These are phyloP conservation scores for Dorcus hopei DNA, from an alignment of 2,888 invertebrate species.

Conservation along the genomic window DNA sequence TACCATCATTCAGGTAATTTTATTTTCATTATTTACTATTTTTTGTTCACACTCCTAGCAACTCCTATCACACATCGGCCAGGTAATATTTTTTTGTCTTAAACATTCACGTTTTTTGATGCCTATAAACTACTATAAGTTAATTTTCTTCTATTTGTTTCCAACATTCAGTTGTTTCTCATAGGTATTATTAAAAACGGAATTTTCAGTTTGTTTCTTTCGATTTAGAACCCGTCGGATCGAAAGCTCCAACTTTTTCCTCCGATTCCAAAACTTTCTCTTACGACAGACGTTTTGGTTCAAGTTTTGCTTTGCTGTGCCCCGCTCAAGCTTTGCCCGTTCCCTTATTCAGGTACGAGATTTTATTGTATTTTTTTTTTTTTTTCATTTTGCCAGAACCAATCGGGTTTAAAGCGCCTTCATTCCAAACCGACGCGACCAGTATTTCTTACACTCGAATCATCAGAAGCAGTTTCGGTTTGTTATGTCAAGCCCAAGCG, in stretches of 20 bases:
- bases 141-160: not conserved
- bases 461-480: slow-evolving; percentile 57
- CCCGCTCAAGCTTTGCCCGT: slow-evolving; percentile 74
- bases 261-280: slow-evolving; percentile 52
- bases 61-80: not conserved
- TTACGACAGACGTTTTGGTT: slow-evolving; percentile 61
- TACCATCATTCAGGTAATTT: slow-evolving; percentile 68
- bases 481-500: slow-evolving; percentile 70
- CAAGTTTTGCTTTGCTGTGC: slow-evolving; percentile 67
- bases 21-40: slow-evolving; percentile 50
- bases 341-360: slow-evolving; percentile 36
- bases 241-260: slow-evolving; percentile 52
- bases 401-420: slow-evolving; percentile 61
- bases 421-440: slow-evolving; percentile 61
- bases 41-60: not conserved
- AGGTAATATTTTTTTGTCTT: not conserved
- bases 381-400: slow-evolving; percentile 51
- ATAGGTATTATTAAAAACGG: not conserved
- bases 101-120: not conserved
- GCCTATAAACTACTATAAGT: too few relatives aligned
- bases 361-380: not conserved
- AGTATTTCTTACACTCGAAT: slow-evolving; percentile 61
- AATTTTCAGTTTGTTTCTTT: not conserved
- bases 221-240: slow-evolving; percentile 55
- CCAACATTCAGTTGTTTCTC: not conserved